Evolutionary conservation across 2,113 vertebrate genomes (phyloP), one percentile per base, ranked within the genome.

Genomic region (Sylvilagus bachmani): DNA sequence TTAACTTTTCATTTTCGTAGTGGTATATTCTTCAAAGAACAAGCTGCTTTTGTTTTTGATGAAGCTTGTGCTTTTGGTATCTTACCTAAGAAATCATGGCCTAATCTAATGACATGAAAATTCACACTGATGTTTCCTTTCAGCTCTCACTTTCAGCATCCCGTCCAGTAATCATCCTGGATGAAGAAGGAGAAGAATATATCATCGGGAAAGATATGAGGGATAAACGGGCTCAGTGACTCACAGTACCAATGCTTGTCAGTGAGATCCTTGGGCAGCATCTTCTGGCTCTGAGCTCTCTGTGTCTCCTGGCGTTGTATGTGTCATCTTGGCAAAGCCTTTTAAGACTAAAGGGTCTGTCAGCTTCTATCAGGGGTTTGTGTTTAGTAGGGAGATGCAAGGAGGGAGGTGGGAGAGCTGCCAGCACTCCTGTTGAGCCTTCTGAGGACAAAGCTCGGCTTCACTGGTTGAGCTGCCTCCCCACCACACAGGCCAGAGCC

Each of bases 401-500:
- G 61, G 19, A 69, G 77, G 22, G 1, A 6, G 31, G 73, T 10
- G 7, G 49, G 25, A n/a, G 3, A 31, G 38, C 55, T 55, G 21
- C n/a, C 19, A 55, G 36, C 13, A 22, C 4, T 67, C 24, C 31
- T 58, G 10, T 3, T 31, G 22, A 9, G 10, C 25, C 38, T 82
- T 86, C 71, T 31, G 31, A 81, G 24, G 36, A 71, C 38, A 64
- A 27, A 44, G 58, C 61, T 13, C 69, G 53, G 83, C 73, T 66
- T 70, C 25, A 38, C 33, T 58, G 29, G 69, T 64, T 22, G 36
- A 67, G 31, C 16, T 69, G 33, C 17, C 21, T 71, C 27, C 33
- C 1, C 31, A 33, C 31, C 27, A 27, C 31, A 8, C 0, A n/a
- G 29, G 64, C 21, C 10, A 10, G 3, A 5, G 22, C 17, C 6